A percentile compares a stretch with the other conserved stretches of the same genome.
phyloP scores from a whole-genome alignment of 1,140 invertebrate species.

The Bombus superbus region DNA sequence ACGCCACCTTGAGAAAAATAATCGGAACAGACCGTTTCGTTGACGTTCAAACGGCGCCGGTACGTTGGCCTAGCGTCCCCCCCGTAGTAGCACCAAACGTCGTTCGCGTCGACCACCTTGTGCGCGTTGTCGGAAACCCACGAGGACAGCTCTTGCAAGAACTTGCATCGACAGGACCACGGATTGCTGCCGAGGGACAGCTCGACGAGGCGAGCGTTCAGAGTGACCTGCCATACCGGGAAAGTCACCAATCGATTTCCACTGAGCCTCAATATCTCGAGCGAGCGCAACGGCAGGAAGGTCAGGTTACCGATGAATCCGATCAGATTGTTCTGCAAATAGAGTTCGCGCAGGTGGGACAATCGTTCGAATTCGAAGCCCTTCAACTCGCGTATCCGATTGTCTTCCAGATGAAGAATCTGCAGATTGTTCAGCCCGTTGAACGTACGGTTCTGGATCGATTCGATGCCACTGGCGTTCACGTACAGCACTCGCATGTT shows the following conservation, averaged over 20 bases:
- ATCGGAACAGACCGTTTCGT: constrained; percentile 91
- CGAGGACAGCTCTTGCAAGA: constrained; percentile 91
- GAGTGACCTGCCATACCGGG: constrained; percentile 92
- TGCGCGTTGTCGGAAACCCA: constrained; percentile 92
- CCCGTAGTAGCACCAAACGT: constrained; percentile 91
- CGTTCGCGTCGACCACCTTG: constrained; percentile 89
- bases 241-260: constrained; percentile 92
- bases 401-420: constrained; percentile 93
- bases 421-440: constrained; percentile 92
- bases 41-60: constrained; percentile 90
- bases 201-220: constrained; percentile 88
- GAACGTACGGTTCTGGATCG: constrained; percentile 95
- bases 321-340: constrained; percentile 94
- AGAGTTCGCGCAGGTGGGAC: constrained; percentile 90
- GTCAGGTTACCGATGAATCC: constrained; percentile 91
- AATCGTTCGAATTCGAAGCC: constrained; percentile 96
- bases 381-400: constrained; percentile 90
- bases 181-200: constrained; percentile 91
- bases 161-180: constrained; percentile 95
- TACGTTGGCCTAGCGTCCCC: constrained; percentile 88
- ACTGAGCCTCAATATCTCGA: constrained; percentile 92
- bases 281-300: constrained; percentile 88
- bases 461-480: constrained; percentile 92
- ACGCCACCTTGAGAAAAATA: constrained; percentile 92
- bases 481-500: constrained; percentile 93